Evolutionary conservation across 2,113 vertebrate genomes (phyloP).

Genomic region (Pangasianodon gigas): DNA sequence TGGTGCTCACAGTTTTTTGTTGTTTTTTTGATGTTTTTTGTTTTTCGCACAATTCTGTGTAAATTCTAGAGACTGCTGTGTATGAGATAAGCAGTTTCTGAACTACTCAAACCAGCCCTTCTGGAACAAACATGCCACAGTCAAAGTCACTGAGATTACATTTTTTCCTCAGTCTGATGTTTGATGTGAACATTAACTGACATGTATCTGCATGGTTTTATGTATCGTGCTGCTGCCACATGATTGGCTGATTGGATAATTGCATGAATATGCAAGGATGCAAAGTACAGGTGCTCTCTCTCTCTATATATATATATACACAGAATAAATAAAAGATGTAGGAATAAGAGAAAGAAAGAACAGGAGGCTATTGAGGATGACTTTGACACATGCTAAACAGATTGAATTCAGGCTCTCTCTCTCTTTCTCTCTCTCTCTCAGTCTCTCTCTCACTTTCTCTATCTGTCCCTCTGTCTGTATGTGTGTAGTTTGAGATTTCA

Average conservation of each 20-base stretch:
- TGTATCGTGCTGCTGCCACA: not conserved
- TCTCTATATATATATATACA: too few species aligned
- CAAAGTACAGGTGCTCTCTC: too few species aligned
- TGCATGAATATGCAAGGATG: too few species aligned
- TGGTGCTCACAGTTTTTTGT: not conserved
- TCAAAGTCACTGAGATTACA: not conserved
- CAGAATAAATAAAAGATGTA: not conserved
- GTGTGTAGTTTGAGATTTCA: conserved; percentile 27
- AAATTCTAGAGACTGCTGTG: not conserved
- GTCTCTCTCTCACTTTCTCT: not conserved
- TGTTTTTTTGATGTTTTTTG: not conserved
- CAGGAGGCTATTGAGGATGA: not conserved
- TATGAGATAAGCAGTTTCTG: not conserved
- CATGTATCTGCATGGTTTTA: not conserved
- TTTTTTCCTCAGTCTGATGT: not conserved
- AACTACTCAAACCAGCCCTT: not conserved
- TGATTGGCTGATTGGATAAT: not conserved
- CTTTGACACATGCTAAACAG: conserved; percentile 24
- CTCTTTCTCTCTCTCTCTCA: not conserved
- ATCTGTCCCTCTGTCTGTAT: not conserved
- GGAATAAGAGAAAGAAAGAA: not conserved
- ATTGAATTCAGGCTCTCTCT: not conserved
- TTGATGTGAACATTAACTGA: not conserved
- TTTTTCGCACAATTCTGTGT: not conserved
- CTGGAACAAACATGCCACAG: not conserved